These are phyloP conservation scores for Acanthaster planci DNA, from an alignment of 35 echinoderm and acorn worm species.

Conservation along the genomic window DNA sequence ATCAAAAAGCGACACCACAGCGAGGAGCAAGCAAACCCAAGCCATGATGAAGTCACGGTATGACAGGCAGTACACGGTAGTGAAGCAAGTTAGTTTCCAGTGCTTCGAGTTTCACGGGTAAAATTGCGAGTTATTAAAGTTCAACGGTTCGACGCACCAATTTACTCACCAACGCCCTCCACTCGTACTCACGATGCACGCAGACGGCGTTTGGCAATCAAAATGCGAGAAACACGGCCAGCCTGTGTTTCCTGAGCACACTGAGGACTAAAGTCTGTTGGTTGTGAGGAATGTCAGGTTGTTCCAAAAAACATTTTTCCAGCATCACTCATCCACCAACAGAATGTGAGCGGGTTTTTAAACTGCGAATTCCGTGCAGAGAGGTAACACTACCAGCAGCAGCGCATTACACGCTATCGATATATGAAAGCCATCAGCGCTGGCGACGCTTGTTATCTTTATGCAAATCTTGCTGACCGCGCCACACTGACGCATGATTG, in stretches of 20 bases:
- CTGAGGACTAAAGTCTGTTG: not conserved
- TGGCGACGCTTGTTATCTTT: constrained; percentile 12
- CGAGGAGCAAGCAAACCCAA: not conserved
- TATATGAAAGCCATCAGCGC: not conserved
- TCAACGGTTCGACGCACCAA: not conserved
- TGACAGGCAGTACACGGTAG: not conserved
- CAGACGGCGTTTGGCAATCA: not conserved
- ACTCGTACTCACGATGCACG: not conserved
- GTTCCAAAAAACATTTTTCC: not conserved
- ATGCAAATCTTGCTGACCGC: not conserved
- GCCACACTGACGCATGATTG: not conserved
- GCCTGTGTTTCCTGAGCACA: too few species aligned
- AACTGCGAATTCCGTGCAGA: too few species aligned
- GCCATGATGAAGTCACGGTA: not conserved
- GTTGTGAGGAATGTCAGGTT: not conserved
- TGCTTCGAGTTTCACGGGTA: not conserved
- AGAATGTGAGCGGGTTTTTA: not conserved
- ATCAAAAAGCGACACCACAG: not conserved
- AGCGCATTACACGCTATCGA: not conserved
- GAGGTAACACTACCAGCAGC: not conserved
- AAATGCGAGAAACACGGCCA: too few species aligned
- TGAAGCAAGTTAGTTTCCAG: not conserved
- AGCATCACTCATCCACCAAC: not conserved
- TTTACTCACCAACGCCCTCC: not conserved
- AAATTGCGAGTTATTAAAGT: not conserved